phyloP scores from a whole-genome alignment of 1,140 invertebrate genomes.

The Rhagoletis zephyria region DNA sequence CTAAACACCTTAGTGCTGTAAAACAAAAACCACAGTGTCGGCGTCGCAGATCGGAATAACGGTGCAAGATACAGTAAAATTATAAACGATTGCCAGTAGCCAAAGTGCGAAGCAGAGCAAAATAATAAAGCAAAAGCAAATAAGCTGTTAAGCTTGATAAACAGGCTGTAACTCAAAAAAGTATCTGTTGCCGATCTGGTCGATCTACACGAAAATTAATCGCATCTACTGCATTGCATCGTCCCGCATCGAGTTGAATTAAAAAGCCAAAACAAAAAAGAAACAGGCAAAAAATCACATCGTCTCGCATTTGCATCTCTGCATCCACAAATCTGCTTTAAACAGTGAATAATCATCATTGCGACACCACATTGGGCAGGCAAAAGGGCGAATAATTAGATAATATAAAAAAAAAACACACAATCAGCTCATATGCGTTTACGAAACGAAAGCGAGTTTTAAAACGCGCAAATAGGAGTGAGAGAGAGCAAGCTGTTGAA shows the following conservation, averaged over 20 bases:
- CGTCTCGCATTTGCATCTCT: slow-evolving; percentile 37
- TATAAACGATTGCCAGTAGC: neutral
- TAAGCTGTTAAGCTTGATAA: neutral
- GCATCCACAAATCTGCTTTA: slow-evolving; percentile 29
- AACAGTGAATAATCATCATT: slow-evolving; percentile 45
- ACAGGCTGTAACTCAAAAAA: neutral
- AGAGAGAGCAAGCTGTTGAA: neutral
- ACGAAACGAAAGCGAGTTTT: slow-evolving; percentile 38
- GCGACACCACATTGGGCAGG: slow-evolving; percentile 36
- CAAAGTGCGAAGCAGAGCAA: slow-evolving; percentile 18
- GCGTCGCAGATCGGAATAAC: slow-evolving; percentile 3
- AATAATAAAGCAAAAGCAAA: neutral
- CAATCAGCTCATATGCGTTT: slow-evolving; percentile 3
- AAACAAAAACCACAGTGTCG: neutral
- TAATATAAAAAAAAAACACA: slow-evolving; percentile 11
- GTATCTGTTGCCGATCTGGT: slow-evolving; percentile 22
- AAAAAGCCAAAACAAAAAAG: slow-evolving; percentile 4
- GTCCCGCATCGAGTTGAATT: slow-evolving; percentile 41
- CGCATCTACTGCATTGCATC: slow-evolving; percentile 32
- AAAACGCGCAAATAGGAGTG: neutral
- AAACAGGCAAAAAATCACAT: slow-evolving; percentile 35
- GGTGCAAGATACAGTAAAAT: neutral
- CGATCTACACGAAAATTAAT: neutral
- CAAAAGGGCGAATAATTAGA: slow-evolving; percentile 40
- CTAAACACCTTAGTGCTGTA: neutral